Conservation (phyloP, 1,140 invertebrate genomes). For the Palaemon carinicauda region DNA sequence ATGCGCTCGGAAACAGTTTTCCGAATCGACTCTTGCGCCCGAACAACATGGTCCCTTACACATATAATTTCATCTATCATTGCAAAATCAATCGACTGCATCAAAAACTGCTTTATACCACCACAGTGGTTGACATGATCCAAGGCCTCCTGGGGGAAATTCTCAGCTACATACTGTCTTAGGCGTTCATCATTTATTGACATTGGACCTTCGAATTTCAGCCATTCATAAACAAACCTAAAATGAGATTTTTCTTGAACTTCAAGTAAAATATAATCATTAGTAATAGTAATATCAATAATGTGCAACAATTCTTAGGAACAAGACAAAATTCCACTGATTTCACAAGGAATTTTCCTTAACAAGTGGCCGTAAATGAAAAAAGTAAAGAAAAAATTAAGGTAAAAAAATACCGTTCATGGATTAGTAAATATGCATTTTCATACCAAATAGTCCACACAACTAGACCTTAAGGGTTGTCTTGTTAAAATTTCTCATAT, state of each 20-base stretch:
- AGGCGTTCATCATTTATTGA: slow-evolving; percentile 38
- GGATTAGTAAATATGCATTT: too few species aligned
- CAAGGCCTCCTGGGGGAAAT: slow-evolving; percentile 37
- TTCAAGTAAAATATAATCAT: neutral
- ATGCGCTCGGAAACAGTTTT: slow-evolving; percentile 20
- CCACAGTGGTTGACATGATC: slow-evolving; percentile 41
- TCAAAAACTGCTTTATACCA: slow-evolving; percentile 32
- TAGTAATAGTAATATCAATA: too few species aligned
- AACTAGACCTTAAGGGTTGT: too few species aligned
- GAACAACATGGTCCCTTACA: slow-evolving; percentile 34
- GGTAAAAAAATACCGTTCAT: too few species aligned
- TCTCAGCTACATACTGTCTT: slow-evolving; percentile 29
- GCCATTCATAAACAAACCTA: slow-evolving; percentile 54
- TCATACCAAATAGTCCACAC: too few species aligned
- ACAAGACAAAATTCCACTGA: too few species aligned
- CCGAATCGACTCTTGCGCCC: slow-evolving; percentile 25
- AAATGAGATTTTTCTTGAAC: neutral
- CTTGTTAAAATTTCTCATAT: too few species aligned
- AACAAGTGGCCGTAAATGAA: too few species aligned
- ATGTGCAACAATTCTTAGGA: too few species aligned
- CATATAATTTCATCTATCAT: slow-evolving; percentile 48
- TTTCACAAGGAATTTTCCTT: neutral
- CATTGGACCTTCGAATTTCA: slow-evolving; percentile 48
- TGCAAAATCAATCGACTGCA: slow-evolving; percentile 50
- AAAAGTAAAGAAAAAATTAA: too few species aligned